These are phyloP conservation scores for Euleptes europaea DNA, from an alignment of 2,113 vertebrate species.

Conservation along the genomic window DNA sequence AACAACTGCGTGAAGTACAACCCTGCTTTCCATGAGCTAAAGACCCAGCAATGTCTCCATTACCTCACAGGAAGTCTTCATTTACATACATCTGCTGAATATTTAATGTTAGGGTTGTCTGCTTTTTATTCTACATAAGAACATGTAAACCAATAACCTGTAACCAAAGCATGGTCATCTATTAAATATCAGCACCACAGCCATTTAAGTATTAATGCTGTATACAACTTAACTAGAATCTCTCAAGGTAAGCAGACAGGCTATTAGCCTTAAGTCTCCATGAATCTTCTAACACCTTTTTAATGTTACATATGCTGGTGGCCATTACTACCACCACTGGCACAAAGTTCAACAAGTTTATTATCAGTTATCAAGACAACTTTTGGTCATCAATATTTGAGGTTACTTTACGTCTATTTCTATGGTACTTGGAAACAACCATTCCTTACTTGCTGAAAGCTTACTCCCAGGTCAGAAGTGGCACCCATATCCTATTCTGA, in stretches of 20 bases:
- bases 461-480: not conserved
- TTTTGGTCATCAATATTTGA: too few species aligned
- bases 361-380: too few species aligned
- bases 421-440: not conserved
- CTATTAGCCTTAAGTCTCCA: not conserved
- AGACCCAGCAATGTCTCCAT: not conserved
- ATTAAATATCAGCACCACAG: not conserved
- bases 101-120: conserved; percentile 7
- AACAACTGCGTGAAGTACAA: not conserved
- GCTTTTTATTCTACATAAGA: not conserved
- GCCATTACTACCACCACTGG: too few species aligned
- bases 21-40: not conserved
- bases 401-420: too few species aligned
- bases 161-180: conserved; percentile 3
- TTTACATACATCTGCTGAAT: conserved; percentile 16
- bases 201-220: conserved; percentile 10
- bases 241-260: not conserved
- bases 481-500: not conserved
- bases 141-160: not conserved
- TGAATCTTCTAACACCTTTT: too few species aligned
- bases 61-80: not conserved
- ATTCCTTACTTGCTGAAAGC: not conserved
- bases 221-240: not conserved
- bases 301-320: too few species aligned
- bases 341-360: too few species aligned